Percentiles rank a stretch among this genome's conserved stretches.
Conservation (phyloP, 2,113 vertebrate genomes). For the Erpornis zantholeuca region DNA sequence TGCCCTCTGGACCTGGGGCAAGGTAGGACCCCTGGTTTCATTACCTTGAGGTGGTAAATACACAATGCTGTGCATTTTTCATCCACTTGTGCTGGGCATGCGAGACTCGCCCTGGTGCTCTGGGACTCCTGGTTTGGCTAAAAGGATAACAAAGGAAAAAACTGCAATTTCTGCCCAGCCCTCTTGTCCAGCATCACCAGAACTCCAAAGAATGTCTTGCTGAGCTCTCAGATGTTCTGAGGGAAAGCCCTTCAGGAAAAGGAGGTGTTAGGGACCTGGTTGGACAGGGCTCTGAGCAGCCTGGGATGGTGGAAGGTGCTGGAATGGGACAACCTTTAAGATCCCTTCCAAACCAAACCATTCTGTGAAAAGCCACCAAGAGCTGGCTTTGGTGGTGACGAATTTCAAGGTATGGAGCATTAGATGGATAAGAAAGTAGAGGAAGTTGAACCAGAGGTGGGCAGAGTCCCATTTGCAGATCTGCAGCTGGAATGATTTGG, state of each 20-base stretch:
- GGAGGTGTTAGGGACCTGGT: rapidly evolving
- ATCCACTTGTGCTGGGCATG: not conserved
- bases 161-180: not conserved
- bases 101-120: not conserved
- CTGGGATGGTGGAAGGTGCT: not conserved
- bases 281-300: not conserved
- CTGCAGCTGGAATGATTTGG: not conserved
- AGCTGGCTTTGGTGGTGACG: not conserved
- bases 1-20: not conserved
- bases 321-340: not conserved
- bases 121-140: not conserved
- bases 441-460: not conserved
- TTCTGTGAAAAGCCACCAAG: rapidly evolving
- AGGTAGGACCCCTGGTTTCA: not conserved
- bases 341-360: not conserved
- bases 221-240: not conserved
- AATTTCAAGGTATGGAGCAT: not conserved
- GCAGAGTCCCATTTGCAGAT: not conserved
- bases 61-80: not conserved
- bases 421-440: not conserved
- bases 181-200: not conserved
- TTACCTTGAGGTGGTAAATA: conserved; percentile 10
- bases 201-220: not conserved
- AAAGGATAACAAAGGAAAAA: rapidly evolving
- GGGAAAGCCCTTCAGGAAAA: not conserved